Base-by-base conservation (phyloP, 2,888 invertebrate genomes). In the Drosophila fulvimacula region DNA sequence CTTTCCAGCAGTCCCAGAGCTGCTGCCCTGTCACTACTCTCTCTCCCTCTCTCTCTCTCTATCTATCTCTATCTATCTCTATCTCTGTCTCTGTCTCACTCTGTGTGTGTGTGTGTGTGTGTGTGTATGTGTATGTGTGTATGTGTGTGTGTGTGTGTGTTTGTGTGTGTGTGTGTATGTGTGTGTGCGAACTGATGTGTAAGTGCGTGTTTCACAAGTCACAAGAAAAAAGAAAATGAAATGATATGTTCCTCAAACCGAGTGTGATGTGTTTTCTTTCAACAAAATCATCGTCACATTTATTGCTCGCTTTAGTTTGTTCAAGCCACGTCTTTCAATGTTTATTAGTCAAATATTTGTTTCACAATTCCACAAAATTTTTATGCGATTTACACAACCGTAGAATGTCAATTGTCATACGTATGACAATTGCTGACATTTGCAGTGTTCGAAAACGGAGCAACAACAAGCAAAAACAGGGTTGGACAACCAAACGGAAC, bases 211-310 rank as follows among this genome's bases (percentile, higher is more conserved):
- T 9, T 36, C 34, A 30, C 19, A 56, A 56, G 34, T 56, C 42
- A 56, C 39, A 30, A 42, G 39, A 56, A 24, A 36, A 42, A 46
- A 9, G 32, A 32, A 55, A 55, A 41, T 34, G 6, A 24, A 52
- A 52, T 38, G 11, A 38, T 38, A 52, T 44, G 21, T n/a, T 67
- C 17, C 36, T 56, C 32, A 57, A 69, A 19, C 44, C 24, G 34
- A 27, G 42, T 67, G 42, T 38, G 15, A 38, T 52, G 52, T 36
- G 36, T 32, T 13, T 38, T 46, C 21, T 27, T 30, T 46, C 38
- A 46, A 11, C 17, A 15, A 38, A 56, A 10, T 69, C 65, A 69
- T 69, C 57, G 69, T 69, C 69, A 69, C 69, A 65, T 38, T 32
- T 65, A 44, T 56, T 24, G 46, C n/a, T 57, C 24, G 38, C 44